Conservation (phyloP, 2,888 invertebrate species). For the Toxonevra muliebris region DNA sequence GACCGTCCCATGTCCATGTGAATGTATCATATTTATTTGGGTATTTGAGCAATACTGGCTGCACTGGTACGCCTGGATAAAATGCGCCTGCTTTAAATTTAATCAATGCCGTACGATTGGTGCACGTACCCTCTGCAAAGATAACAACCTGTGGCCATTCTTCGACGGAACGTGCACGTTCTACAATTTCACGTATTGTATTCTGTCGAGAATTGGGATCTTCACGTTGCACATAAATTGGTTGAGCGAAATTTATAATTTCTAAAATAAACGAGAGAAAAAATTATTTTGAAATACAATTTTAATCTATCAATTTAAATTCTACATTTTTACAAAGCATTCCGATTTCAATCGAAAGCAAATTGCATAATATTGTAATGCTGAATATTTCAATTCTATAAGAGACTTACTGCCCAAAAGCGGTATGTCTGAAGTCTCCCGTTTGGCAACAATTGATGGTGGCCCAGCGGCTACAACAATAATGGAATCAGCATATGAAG, state of each 20-base stretch:
- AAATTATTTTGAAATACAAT: constrained; percentile 11
- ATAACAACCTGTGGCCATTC: constrained; percentile 93
- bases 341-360: too few relatives aligned
- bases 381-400: neutral
- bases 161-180: constrained; percentile 81
- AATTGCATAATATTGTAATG: neutral
- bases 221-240: constrained; percentile 92
- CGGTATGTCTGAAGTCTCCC: constrained; percentile 82
- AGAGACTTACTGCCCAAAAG: constrained; percentile 86
- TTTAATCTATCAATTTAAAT: neutral
- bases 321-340: too few relatives aligned
- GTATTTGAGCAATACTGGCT: constrained; percentile 91
- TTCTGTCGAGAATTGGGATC: constrained; percentile 92
- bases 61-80: constrained; percentile 94
- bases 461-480: constrained; percentile 84
- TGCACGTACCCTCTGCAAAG: constrained; percentile 97
- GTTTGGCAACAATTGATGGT: constrained; percentile 90
- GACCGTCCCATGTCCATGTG: constrained; percentile 96
- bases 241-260: constrained; percentile 92
- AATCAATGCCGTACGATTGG: constrained; percentile 89
- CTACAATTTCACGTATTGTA: constrained; percentile 88
- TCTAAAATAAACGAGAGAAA: constrained; percentile 68
- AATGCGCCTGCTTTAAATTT: constrained; percentile 94
- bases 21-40: constrained; percentile 89
- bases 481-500: constrained; percentile 89